phyloP scores from a whole-genome alignment of 2,797 vertebrate species.

The Protosalanx chinensis region DNA sequence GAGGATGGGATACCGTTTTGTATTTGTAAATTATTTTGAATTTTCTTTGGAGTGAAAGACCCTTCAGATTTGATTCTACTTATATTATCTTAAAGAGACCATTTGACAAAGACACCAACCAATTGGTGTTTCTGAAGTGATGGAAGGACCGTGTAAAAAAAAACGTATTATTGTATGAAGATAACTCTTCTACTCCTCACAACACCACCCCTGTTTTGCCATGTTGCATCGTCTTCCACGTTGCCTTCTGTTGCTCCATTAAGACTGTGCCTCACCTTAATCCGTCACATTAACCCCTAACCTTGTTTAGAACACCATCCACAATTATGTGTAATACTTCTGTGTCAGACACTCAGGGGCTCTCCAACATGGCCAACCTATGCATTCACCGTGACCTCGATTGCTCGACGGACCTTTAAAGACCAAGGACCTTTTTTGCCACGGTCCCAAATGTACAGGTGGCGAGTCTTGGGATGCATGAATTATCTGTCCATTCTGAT shows the following conservation, averaged over 20 bases:
- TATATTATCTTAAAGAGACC: conserved; percentile 7
- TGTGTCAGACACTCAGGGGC: background rate
- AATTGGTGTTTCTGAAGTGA: conserved; percentile 27
- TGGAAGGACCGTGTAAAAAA: conserved; percentile 4
- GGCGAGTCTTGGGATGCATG: no score
- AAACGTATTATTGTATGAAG: conserved; percentile 14
- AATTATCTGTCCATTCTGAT: no score
- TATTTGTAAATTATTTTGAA: conserved; percentile 4
- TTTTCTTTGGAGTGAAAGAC: conserved; percentile 9
- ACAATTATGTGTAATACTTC: no score
- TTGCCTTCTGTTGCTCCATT: background rate
- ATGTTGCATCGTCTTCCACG: background rate
- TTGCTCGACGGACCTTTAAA: no score
- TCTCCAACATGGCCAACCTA: background rate
- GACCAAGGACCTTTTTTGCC: no score
- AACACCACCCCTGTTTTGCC: background rate
- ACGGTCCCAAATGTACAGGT: no score
- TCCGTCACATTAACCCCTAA: background rate
- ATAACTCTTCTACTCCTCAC: background rate
- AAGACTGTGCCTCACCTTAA: background rate
- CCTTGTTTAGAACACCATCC: background rate
- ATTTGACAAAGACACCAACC: background rate
- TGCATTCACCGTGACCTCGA: no score
- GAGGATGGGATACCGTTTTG: background rate
- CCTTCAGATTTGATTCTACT: background rate